Evolutionary conservation across 2,888 invertebrate species (phyloP).

Genomic region (Mystacides longicornis): DNA sequence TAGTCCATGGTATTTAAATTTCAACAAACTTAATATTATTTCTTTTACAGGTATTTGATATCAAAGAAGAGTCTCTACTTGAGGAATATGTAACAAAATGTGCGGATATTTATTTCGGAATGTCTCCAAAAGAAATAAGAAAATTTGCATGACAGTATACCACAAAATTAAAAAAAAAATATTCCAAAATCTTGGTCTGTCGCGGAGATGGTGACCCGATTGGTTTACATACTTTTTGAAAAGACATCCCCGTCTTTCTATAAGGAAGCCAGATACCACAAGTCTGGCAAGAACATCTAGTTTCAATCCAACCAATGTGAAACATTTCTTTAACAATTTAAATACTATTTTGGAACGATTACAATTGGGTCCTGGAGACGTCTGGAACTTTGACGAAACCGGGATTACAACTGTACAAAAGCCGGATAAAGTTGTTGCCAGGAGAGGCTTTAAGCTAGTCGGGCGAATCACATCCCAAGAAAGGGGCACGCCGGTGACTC

Average conservation of each 20-base stretch:
- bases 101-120: constrained; percentile 3
- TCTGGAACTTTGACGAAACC: constrained; percentile 34
- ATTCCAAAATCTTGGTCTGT: constrained; percentile 5
- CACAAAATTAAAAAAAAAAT: constrained; percentile 1
- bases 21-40: no score
- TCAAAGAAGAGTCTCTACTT: neutral
- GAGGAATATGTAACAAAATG: constrained; percentile 2
- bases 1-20: neutral
- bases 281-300: constrained; percentile 8
- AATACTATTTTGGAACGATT: neutral
- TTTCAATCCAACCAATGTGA: constrained; percentile 7
- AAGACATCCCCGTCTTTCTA: constrained; percentile 6
- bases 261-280: constrained; percentile 7
- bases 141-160: constrained; percentile 3
- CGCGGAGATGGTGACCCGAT: constrained; percentile 7
- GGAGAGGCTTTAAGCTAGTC: constrained; percentile 32
- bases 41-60: constrained; percentile 2
- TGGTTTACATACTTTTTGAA: constrained; percentile 4
- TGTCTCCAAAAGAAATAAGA: constrained; percentile 2
- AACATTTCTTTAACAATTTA: constrained; percentile 6
- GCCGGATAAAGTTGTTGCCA: constrained; percentile 31
- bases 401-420: constrained; percentile 33
- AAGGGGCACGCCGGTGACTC: constrained; percentile 31
- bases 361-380: constrained; percentile 26
- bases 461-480: constrained; percentile 32